Evolutionary conservation across 2,888 invertebrate genomes (phyloP).

Genomic region (Podabrus alpinus): DNA sequence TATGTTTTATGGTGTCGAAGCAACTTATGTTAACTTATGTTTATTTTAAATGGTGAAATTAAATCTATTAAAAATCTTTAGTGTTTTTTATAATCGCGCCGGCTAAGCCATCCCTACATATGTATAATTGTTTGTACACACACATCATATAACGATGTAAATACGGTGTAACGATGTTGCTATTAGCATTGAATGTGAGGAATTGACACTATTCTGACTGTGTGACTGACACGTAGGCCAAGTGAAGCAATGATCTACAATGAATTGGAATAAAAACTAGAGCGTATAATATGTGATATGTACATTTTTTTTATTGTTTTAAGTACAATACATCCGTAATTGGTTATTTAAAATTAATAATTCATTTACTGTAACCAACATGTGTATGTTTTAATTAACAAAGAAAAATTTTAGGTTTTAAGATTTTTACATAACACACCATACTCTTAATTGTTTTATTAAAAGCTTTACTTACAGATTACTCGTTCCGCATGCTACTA

Average conservation of each 20-base stretch:
- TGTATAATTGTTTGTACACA: slow-evolving; percentile 50
- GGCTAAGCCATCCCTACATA: too few species aligned
- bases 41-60: too few species aligned
- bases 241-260: slow-evolving; percentile 8
- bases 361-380: slow-evolving; percentile 10
- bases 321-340: slow-evolving; percentile 17
- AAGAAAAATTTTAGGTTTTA: background rate
- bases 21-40: too few species aligned
- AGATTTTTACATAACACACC: background rate
- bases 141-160: slow-evolving; percentile 36
- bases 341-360: slow-evolving; percentile 18
- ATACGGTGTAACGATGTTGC: slow-evolving; percentile 35
- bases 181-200: slow-evolving; percentile 48
- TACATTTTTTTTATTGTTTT: slow-evolving; percentile 21
- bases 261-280: slow-evolving; percentile 20
- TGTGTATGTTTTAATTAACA: background rate
- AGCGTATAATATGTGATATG: slow-evolving; percentile 9
- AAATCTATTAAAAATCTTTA: too few species aligned
- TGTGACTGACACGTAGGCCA: slow-evolving; percentile 39
- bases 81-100: too few species aligned
- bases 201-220: slow-evolving; percentile 39
- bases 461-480: background rate
- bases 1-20: too few species aligned
- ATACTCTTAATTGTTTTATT: background rate
- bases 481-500: background rate